Evolutionary conservation across 2,888 invertebrate species (phyloP), one percentile per base, ranked within the genome.

Genomic region (Mamestra brassicae): DNA sequence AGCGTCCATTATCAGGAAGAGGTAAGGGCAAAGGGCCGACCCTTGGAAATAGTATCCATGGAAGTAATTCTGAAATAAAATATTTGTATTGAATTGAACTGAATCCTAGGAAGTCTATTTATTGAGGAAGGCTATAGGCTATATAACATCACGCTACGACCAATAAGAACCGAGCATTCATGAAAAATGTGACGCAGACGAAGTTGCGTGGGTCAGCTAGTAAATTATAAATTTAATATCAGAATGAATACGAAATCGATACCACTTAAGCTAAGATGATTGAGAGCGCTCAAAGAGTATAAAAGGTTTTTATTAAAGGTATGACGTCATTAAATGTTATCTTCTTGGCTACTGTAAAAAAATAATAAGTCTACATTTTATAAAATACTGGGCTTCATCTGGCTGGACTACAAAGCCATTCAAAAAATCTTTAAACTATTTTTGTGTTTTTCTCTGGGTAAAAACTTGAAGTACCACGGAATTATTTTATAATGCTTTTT

Each of bases 191-290:
- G n/a, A n/a, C n/a, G n/a, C n/a, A n/a, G n/a, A n/a, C n/a, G n/a
- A n/a, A n/a, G n/a, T n/a, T n/a, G n/a, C n/a, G n/a, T n/a, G n/a
- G n/a, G n/a, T n/a, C n/a, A n/a, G n/a, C n/a, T n/a, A n/a, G n/a
- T n/a, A 26, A 52, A 52, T 58, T 65, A 42, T 52, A 34, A 45
- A 34, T 45, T 13, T 34, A 3, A 0, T 34, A 13, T 34, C 38
- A 47, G 11, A 77, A 45, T 58, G 0, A 66, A 13, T 26, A 15
- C 57, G 26, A 42, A 26, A 26, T 26, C 26, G 58, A 67, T 57
- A 45, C 57, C 66, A 65, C 13, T 66, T 65, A n/a, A 8, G 7
- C n/a, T 52, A 60, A 45, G n/a, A 42, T 52, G 26, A 67, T 67
- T 45, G 5, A 47, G 13, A 26, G n/a, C 7, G 3, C 36, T 57